These are phyloP conservation scores for Cyphomyrmex costatus DNA, from an alignment of 1,140 invertebrate genomes.

Conservation along the genomic window DNA sequence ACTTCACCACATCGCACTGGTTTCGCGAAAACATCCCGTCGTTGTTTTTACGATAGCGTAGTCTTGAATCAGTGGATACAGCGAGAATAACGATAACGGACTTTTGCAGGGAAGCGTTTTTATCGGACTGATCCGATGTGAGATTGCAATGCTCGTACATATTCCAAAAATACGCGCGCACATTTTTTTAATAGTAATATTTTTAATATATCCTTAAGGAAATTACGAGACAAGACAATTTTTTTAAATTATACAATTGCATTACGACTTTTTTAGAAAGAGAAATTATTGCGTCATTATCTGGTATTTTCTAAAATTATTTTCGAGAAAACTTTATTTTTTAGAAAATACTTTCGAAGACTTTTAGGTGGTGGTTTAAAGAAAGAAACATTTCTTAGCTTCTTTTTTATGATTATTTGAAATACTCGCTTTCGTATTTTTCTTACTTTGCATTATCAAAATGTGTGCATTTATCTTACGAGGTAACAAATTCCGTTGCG, in stretches of 20 bases:
- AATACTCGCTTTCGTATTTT: conserved; percentile 8
- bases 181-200: neutral
- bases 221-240: neutral
- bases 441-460: conserved; percentile 1
- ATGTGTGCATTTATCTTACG: conserved; percentile 14
- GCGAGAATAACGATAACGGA: conserved; percentile 5
- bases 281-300: neutral
- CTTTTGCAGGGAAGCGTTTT: conserved; percentile 25
- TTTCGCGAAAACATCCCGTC: conserved; percentile 13
- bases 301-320: neutral
- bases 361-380: neutral
- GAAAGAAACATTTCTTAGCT: neutral
- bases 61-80: conserved; percentile 30
- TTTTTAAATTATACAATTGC: neutral
- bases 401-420: neutral
- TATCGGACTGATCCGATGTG: neutral
- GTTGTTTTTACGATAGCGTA: conserved; percentile 19
- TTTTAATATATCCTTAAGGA: neutral
- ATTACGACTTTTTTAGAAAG: neutral
- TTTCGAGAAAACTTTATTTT: neutral
- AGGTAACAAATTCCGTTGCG: conserved; percentile 28
- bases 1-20: conserved; percentile 1
- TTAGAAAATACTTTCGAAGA: neutral
- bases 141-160: neutral
- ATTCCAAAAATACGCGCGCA: neutral